phyloP scores from a whole-genome alignment of 30 jellyfish, hydroid and myxozoan species.

The Hydractinia symbiolongicarpus region DNA sequence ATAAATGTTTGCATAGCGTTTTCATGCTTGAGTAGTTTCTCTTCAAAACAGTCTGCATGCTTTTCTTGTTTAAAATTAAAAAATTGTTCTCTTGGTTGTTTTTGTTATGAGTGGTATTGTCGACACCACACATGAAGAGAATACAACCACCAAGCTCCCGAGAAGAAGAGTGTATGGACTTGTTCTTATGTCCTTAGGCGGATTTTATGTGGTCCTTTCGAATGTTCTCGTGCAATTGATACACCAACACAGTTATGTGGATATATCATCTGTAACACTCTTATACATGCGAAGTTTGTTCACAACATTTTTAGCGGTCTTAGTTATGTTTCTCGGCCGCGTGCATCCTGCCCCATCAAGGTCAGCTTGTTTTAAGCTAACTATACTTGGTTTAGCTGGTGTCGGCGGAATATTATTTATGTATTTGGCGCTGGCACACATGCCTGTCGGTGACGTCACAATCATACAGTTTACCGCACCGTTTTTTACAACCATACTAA shows the following conservation, averaged over 20 bases:
- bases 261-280: conserved; percentile 45
- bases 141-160: neutral
- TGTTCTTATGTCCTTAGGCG: conserved; percentile 68
- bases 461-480: conserved; percentile 92
- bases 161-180: conserved; percentile 57
- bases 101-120: too few species aligned
- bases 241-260: conserved; percentile 45
- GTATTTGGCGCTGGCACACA: conserved; percentile 58
- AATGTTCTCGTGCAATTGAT: conserved; percentile 62
- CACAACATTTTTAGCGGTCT: conserved; percentile 26
- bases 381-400: conserved; percentile 63
- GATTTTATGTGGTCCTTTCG: conserved; percentile 61
- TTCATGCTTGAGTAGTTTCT: too few species aligned
- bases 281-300: conserved; percentile 58
- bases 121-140: too few species aligned
- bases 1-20: too few species aligned
- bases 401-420: conserved; percentile 57
- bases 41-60: too few species aligned
- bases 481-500: conserved; percentile 59
- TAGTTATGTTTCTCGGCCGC: conserved; percentile 61
- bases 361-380: conserved; percentile 14
- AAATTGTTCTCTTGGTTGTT: too few species aligned
- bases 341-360: conserved; percentile 45
- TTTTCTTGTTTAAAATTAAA: too few species aligned
- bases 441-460: conserved; percentile 77